These are phyloP conservation scores for Pedetes capensis DNA, from an alignment of 2,113 vertebrate species.

Conservation along the genomic window DNA sequence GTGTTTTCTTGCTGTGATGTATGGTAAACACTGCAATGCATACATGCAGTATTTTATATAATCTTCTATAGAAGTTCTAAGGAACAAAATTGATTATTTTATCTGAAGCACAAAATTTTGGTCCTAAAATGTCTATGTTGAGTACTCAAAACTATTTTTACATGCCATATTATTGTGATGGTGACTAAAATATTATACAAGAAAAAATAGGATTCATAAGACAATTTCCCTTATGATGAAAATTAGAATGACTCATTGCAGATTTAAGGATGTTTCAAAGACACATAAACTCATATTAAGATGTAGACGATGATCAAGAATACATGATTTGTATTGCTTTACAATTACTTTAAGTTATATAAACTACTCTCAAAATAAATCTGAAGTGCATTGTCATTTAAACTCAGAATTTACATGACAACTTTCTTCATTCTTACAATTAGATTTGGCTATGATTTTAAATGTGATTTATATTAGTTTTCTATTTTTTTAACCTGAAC, in stretches of 20 bases:
- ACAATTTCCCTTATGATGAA: not conserved
- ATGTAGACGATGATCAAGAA: not conserved
- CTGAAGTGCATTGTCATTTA: not conserved
- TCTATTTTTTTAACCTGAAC: not conserved
- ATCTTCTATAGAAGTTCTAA: not conserved
- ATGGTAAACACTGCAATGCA: rapidly evolving
- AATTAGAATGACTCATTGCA: not conserved
- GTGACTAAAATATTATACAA: not conserved
- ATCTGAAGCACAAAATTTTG: not conserved
- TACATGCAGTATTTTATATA: not conserved
- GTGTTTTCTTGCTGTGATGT: not conserved
- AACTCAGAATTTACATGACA: not conserved
- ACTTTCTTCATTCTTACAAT: not conserved
- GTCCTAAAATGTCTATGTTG: not conserved
- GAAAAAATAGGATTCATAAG: not conserved
- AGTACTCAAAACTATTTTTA: not conserved
- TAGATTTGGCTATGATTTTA: not conserved
- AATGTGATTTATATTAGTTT: not conserved
- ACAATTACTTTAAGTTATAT: not conserved
- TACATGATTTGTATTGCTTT: not conserved
- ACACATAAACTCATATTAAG: not conserved
- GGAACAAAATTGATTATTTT: not conserved
- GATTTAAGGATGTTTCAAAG: not conserved
- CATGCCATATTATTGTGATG: not conserved
- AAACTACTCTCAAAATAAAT: not conserved